Percentiles rank a stretch among this genome's conserved stretches.
Evolutionary conservation across 2,113 vertebrate genomes (phyloP).

Genomic region (Catagonus wagneri): DNA sequence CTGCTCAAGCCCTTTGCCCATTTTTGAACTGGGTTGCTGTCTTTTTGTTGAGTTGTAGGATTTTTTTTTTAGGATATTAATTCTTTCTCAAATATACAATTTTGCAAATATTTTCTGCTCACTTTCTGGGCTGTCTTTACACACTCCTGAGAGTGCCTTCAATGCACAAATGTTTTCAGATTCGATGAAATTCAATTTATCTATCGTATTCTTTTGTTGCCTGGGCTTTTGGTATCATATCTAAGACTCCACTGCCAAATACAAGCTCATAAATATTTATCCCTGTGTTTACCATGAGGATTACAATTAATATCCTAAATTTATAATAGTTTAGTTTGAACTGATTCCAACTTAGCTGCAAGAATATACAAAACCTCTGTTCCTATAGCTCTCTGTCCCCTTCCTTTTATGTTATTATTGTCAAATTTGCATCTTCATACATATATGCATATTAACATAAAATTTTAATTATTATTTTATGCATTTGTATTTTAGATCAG

Average conservation of each 20-base stretch:
- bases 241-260: background rate
- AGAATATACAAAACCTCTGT: background rate
- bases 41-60: background rate
- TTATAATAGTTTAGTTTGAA: background rate
- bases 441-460: background rate
- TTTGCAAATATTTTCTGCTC: background rate
- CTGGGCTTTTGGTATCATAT: background rate
- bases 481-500: background rate
- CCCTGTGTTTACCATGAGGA: background rate
- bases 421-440: background rate
- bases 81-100: background rate
- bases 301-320: slow-evolving; percentile 1
- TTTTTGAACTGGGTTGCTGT: background rate
- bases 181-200: background rate
- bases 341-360: background rate
- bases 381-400: background rate
- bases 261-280: background rate
- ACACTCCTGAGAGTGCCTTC: background rate
- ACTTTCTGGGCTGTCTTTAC: background rate
- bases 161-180: background rate
- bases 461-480: background rate
- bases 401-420: background rate
- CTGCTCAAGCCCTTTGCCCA: background rate
- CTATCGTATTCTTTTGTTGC: background rate
- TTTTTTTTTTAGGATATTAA: background rate